Percentiles rank a stretch among this genome's conserved stretches.
These are phyloP conservation scores for Paramisgurnus dabryanus DNA, from an alignment of 2,113 vertebrate species.

Conservation along the genomic window DNA sequence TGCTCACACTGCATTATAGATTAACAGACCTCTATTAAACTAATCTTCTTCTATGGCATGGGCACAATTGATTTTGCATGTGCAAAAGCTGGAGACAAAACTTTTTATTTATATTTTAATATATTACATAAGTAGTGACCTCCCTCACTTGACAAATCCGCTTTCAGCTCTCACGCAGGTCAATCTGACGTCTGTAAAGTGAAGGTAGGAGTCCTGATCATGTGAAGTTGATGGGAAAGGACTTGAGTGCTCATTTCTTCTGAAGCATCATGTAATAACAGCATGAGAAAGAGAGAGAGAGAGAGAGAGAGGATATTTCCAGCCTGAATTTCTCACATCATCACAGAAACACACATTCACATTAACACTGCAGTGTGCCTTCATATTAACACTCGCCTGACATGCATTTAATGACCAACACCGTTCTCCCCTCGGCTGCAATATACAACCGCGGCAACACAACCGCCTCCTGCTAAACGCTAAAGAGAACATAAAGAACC, in stretches of 20 bases:
- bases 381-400: constrained; percentile 40
- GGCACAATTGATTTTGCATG: background rate
- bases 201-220: background rate
- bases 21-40: background rate
- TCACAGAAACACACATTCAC: constrained; percentile 29
- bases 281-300: background rate
- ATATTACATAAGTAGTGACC: too few relatives aligned
- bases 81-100: background rate
- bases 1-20: background rate
- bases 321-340: constrained; percentile 18
- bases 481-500: constrained; percentile 30
- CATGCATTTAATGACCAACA: constrained; percentile 32
- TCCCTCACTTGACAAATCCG: too few relatives aligned
- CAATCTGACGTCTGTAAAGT: background rate
- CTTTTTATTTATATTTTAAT: too few relatives aligned
- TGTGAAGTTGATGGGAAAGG: constrained; percentile 19
- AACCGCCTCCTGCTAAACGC: constrained; percentile 20
- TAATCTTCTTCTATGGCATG: background rate
- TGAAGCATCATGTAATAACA: constrained; percentile 15
- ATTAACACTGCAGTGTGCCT: constrained; percentile 24
- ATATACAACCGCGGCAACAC: constrained; percentile 4
- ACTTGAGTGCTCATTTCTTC: background rate
- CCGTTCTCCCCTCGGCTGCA: background rate
- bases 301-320: background rate
- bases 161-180: background rate